These are phyloP conservation scores for Meriones psammophilus DNA, from an alignment of 2,797 vertebrate species.

Conservation along the genomic window DNA sequence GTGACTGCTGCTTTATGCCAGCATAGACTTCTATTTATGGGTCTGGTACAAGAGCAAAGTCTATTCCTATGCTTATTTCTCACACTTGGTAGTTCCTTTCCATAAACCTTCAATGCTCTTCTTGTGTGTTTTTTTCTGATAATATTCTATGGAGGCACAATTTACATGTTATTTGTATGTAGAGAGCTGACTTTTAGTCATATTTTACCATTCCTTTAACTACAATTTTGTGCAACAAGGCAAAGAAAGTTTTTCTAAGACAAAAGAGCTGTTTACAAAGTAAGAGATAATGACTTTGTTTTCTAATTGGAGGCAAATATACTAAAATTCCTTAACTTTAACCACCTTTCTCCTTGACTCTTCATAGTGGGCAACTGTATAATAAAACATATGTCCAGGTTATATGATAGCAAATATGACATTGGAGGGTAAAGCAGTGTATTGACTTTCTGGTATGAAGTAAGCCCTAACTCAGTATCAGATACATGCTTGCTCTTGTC, in stretches of 20 bases:
- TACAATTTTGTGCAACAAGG: background rate
- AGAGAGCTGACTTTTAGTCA: background rate
- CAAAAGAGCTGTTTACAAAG: background rate
- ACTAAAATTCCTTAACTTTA: background rate
- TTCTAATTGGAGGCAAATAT: background rate
- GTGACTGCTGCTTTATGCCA: background rate
- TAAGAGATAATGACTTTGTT: background rate
- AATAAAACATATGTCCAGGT: background rate
- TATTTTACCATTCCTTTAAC: constrained; percentile 30
- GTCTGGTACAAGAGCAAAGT: constrained; percentile 44
- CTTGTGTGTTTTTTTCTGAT: too few species aligned
- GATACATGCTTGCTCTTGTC: background rate
- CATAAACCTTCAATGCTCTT: too few species aligned
- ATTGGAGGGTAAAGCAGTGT: background rate
- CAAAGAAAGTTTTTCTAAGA: background rate
- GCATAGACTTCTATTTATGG: constrained; percentile 35
- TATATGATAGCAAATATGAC: fast-evolving
- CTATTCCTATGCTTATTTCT: constrained; percentile 15
- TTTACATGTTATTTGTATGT: background rate
- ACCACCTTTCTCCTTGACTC: background rate
- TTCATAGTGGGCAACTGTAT: background rate
- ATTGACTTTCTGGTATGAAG: background rate
- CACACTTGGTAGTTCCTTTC: background rate
- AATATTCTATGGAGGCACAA: background rate
- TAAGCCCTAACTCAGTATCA: background rate